Evolutionary conservation across 2,113 vertebrate species (phyloP), one percentile per base, ranked within the genome.

Genomic region (rat (Rattus norvegicus)): DNA sequence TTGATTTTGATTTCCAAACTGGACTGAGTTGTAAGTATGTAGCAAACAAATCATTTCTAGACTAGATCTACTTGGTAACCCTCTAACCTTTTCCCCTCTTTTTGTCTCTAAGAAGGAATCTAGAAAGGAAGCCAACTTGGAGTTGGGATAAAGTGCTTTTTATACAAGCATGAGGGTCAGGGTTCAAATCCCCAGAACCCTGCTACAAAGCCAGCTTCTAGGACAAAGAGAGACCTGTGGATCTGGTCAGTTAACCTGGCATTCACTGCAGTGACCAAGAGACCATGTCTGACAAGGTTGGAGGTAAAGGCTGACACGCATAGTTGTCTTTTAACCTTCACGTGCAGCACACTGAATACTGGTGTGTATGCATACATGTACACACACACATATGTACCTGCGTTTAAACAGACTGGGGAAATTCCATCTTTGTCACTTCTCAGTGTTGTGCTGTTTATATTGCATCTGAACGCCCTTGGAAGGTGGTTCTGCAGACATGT

Each of bases 1-100:
- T 73, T 22, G 70, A 39, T 88, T 92, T 63, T 28, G 24, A 22
- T 88, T 93, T 96, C 39, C 72, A 79, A 87, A 75, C 28, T 11
- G 69, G 56, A 88, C n/a, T 30, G 90, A n/a, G 0, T 69, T 69
- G 9, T 33, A 6, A 54, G 7, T 16, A 4, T 54, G 26, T 8
- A 88, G 59, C 39, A 49, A 47, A 70, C 16, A 73, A 13, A 70
- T 54, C 43, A 20, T 54, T 65, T 92, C 85, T 72, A 80, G 47
- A 7, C 36, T 13, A 52, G 26, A 17, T 30, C 72, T 77, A 22
- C 43, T 39, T 2, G 0, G 4, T 9, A 75, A 49, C 5, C 43
- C 43, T 43, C 43, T 43, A 43, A 43, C 43, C 43, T 54, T 5
- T 54, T 54, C 5, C 52, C 11, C n/a, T 19, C n/a, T 24, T 52